Base-by-base conservation (phyloP, 2,888 invertebrate species). In the Heliconius erato region DNA sequence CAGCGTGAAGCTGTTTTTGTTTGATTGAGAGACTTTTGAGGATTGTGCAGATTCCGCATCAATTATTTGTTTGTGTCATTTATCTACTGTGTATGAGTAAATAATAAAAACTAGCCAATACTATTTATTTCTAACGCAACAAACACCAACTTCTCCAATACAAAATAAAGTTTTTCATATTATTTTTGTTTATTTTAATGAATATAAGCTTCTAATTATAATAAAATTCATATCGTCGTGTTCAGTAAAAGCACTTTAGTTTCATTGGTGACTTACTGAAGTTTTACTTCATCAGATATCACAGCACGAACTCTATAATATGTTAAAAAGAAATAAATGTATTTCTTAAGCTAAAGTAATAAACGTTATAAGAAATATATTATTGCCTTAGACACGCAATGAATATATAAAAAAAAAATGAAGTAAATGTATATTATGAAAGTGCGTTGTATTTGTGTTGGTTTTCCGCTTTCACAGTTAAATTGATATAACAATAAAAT, bases 331-430 rank as follows among this genome's bases (percentile, higher is more conserved):
- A 63, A 59, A 80, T 84, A 83, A 84, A 79, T 82, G 74, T 81
- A 74, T 81, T 74, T 32, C 65, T 71, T 68, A 80, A 84, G 82
- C 81, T 81, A 84, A 82, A 79, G 74, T 79, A 82, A 85, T 82
- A 82, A 81, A 79, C 82, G 49, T 84, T 81, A 79, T 83, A 78
- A 83, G 83, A 83, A 80, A 84, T 80, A 84, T 74, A 16, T 71
- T 71, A 71, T 59, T 63, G 72, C 81, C 80, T 83, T 35, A 49
- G 82, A 83, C 84, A 82, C 83, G 83, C 84, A 84, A 86, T 85
- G 83, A 83, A 81, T 63, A 54, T 40, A 65, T 72, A 74, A 80
- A 80, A 69, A 79, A 80, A 71, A 80, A 49, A 54, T 81, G 1
- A 40, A 16, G n/a, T n/a, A 63, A 76, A 35, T 76, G 59, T 59